Conservation (phyloP, 2,797 vertebrate species). For the Numenius phaeopus region DNA sequence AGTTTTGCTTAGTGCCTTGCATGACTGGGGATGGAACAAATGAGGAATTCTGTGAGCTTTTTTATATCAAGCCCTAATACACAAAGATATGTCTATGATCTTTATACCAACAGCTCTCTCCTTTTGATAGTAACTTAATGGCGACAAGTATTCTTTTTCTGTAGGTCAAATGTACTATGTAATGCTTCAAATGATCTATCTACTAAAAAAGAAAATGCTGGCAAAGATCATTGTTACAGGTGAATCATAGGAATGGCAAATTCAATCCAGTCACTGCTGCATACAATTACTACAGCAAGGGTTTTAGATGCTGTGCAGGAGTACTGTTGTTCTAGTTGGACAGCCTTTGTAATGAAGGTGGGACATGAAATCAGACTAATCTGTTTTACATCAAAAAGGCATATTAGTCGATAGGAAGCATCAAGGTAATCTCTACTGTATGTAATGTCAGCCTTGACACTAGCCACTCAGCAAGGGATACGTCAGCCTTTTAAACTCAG, state of each 20-base stretch:
- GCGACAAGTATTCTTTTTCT: constrained; percentile 5
- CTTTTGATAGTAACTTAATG: constrained; percentile 14
- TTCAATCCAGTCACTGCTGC: background rate
- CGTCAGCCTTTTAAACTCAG: background rate
- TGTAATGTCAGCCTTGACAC: background rate
- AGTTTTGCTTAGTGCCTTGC: background rate
- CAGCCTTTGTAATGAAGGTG: background rate
- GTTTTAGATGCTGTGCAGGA: background rate
- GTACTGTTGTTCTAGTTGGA: background rate
- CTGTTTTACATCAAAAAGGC: constrained; percentile 4
- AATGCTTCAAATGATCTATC: background rate
- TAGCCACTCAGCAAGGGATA: background rate
- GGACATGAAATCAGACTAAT: constrained; percentile 27
- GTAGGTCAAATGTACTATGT: background rate
- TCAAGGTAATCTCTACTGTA: background rate
- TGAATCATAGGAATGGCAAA: constrained; percentile 9
- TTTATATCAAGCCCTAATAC: constrained; percentile 1
- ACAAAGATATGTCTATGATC: background rate
- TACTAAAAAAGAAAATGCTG: background rate
- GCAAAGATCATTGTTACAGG: constrained; percentile 11
- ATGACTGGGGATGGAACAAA: constrained; percentile 2
- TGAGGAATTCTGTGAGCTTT: background rate
- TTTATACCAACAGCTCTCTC: constrained; percentile 12
- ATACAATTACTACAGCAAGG: background rate
- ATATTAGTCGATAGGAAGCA: background rate